Conservation (phyloP, 2,113 vertebrate species). For the Desmodus rotundus region DNA sequence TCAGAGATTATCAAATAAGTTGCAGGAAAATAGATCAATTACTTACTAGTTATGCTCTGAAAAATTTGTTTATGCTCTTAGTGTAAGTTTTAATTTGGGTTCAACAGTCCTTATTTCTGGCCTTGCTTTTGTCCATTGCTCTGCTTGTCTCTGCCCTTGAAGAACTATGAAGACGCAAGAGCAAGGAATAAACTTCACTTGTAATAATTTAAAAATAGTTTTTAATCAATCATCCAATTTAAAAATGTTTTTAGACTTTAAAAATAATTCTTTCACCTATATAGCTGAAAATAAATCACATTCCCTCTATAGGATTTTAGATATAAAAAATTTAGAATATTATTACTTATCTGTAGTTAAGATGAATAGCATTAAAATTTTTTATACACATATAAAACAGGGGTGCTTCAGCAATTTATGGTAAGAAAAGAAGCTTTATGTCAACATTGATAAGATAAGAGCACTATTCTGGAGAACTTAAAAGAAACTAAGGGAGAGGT, state of each 20-base stretch:
- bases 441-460: conserved; percentile 43
- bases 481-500: conserved; percentile 63
- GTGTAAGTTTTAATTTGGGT: not conserved
- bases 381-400: not conserved
- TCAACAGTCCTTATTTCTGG: not conserved
- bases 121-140: not conserved
- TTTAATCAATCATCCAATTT: not conserved
- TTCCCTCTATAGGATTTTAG: not conserved
- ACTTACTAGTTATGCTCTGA: not conserved
- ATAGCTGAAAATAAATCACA: not conserved
- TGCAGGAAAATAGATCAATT: not conserved
- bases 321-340: conserved; percentile 5
- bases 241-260: conserved; percentile 28
- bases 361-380: not conserved
- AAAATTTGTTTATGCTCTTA: not conserved
- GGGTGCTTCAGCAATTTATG: not conserved
- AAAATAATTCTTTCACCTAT: not conserved
- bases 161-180: conserved; percentile 28
- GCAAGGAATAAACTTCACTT: conserved; percentile 19
- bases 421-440: not conserved
- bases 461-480: conserved; percentile 57
- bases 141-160: not conserved
- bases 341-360: conserved; percentile 2
- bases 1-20: not conserved
- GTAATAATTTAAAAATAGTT: not conserved